A percentile compares a stretch with the other conserved stretches of the same genome.
Conservation (phyloP, 2,113 vertebrate genomes). For the Plestiodon gilberti region DNA sequence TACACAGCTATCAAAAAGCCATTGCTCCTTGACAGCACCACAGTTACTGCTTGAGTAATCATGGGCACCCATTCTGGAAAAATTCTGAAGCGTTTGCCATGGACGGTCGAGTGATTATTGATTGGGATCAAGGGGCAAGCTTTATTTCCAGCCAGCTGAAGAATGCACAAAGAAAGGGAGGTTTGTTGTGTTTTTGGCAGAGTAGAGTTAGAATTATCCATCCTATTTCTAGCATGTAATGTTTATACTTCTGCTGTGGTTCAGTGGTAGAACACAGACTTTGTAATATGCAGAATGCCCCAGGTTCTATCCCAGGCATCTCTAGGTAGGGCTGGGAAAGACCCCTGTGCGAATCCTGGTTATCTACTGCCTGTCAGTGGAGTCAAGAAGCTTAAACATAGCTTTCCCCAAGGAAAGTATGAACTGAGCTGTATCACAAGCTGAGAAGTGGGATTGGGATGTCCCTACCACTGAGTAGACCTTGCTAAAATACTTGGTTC, state of each 20-base stretch:
- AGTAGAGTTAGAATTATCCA: background rate
- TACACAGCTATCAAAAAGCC: background rate
- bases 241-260: too few species aligned
- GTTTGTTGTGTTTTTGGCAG: background rate
- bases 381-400: too few species aligned
- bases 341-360: too few species aligned
- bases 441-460: accelerated
- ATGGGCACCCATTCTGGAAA: background rate
- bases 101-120: background rate
- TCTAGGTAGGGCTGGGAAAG: too few species aligned
- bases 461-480: accelerated
- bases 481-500: background rate
- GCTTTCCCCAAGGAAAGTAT: background rate
- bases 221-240: background rate
- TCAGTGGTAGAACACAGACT: too few species aligned
- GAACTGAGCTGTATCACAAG: background rate
- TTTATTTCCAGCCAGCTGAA: background rate
- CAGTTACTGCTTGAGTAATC: background rate
- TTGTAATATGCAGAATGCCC: too few species aligned
- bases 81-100: background rate
- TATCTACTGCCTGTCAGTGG: too few species aligned
- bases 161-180: background rate
- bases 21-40: background rate
- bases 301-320: too few species aligned
- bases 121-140: background rate